A percentile compares a stretch with the other conserved stretches of the same genome.
Conservation (phyloP, 1,140 invertebrate species). For the Pogonognathellus flavescens region DNA sequence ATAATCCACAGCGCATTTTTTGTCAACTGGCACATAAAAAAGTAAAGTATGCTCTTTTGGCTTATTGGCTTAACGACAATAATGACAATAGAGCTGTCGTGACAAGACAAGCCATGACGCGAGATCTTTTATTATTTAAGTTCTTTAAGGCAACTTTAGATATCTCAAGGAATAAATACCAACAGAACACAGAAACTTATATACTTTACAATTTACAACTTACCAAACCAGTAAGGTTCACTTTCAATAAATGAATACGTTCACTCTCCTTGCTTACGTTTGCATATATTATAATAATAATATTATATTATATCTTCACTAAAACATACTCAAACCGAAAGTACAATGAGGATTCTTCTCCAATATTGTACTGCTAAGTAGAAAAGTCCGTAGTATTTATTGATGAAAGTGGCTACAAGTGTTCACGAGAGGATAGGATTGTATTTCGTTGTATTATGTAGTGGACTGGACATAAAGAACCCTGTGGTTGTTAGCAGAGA, state of each 20-base stretch:
- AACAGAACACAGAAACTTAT: no score
- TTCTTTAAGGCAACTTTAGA: background rate
- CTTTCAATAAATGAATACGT: no score
- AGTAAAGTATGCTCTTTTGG: conserved; percentile 25
- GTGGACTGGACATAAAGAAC: conserved; percentile 37
- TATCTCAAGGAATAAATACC: conserved; percentile 7
- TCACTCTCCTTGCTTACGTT: no score
- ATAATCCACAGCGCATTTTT: background rate
- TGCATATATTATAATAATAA: background rate
- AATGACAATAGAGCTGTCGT: conserved; percentile 41
- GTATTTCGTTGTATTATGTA: background rate
- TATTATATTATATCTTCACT: background rate
- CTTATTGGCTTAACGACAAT: conserved; percentile 46
- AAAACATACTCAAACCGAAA: background rate
- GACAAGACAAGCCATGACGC: conserved; percentile 16
- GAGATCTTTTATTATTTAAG: background rate
- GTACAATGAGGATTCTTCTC: background rate
- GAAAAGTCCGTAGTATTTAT: background rate
- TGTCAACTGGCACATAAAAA: conserved; percentile 13
- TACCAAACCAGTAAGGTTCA: no score
- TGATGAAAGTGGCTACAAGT: conserved; percentile 9
- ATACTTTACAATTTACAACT: no score
- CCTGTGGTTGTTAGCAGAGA: conserved; percentile 29
- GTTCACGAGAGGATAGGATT: conserved; percentile 12
- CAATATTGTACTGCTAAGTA: background rate